A percentile compares a stretch with the other conserved stretches of the same genome.
These are phyloP conservation scores for Mactromeris polynyma DNA, from an alignment of 2,888 invertebrate genomes.

Conservation along the genomic window DNA sequence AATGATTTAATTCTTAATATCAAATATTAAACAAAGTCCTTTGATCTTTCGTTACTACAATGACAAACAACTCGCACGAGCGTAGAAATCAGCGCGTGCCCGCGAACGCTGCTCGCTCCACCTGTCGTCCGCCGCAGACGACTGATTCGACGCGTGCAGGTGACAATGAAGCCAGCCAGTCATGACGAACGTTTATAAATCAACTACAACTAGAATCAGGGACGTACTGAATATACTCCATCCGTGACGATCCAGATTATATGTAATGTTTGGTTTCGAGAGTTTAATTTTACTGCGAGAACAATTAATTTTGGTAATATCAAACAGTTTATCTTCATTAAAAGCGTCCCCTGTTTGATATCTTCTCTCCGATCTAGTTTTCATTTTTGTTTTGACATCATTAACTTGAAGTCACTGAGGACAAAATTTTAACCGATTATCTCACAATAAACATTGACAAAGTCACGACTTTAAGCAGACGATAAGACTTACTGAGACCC, in stretches of 20 bases:
- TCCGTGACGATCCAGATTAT: background rate
- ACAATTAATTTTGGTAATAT: background rate
- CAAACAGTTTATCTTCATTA: background rate
- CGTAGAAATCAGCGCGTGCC: constrained; percentile 41
- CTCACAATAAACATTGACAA: background rate
- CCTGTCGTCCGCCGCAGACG: constrained; percentile 51
- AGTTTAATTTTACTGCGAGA: background rate
- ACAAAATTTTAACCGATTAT: background rate
- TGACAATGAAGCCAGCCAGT: constrained; percentile 60
- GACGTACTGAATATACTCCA: background rate
- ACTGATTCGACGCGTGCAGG: constrained; percentile 60
- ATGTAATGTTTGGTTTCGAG: background rate
- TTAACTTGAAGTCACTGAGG: background rate
- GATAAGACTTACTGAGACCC: background rate
- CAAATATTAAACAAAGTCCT: constrained; percentile 43
- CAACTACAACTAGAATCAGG: too few species aligned
- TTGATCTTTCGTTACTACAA: constrained; percentile 43
- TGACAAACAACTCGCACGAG: constrained; percentile 14
- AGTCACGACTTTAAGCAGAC: background rate
- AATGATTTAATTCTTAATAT: constrained; percentile 51
- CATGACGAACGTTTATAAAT: constrained; percentile 33
- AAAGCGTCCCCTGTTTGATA: background rate
- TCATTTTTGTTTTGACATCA: background rate
- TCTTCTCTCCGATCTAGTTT: background rate
- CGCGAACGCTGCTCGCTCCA: constrained; percentile 46